phyloP scores from a whole-genome alignment of 2,113 vertebrate genomes.

The Gulo gulo region DNA sequence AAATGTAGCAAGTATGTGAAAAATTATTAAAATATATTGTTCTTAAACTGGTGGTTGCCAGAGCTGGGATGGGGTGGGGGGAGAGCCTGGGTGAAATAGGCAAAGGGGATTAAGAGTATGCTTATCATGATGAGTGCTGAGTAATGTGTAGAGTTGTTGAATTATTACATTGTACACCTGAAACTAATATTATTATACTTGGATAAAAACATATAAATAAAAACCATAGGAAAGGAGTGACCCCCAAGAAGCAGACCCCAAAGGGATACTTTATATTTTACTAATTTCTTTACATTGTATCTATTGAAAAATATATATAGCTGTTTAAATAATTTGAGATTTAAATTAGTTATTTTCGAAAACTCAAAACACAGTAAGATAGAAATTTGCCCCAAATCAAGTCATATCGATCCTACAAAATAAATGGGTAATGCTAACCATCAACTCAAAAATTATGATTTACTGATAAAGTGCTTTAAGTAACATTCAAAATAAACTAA shows the following conservation, averaged over 20 bases:
- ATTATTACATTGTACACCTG: background rate
- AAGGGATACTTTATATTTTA: background rate
- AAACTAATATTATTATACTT: background rate
- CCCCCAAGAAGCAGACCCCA: background rate
- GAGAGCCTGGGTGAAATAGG: background rate
- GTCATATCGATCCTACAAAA: background rate
- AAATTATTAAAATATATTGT: background rate
- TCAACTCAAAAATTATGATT: background rate
- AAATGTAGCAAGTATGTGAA: background rate
- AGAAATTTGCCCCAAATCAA: background rate
- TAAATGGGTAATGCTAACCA: background rate
- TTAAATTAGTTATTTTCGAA: background rate
- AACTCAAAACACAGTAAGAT: background rate
- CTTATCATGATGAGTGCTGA: background rate
- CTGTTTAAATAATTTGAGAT: background rate
- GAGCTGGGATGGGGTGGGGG: too few relatives aligned
- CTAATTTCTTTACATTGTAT: background rate
- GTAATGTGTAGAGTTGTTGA: background rate
- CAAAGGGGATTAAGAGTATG: background rate
- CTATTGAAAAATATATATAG: background rate
- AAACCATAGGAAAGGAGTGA: background rate
- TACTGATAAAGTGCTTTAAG: background rate
- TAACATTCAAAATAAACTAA: conserved; percentile 4
- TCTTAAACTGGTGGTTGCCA: background rate
- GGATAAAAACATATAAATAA: background rate